Evolutionary conservation across 2,113 vertebrate species (phyloP).

Genomic region (Notechis scutatus): DNA sequence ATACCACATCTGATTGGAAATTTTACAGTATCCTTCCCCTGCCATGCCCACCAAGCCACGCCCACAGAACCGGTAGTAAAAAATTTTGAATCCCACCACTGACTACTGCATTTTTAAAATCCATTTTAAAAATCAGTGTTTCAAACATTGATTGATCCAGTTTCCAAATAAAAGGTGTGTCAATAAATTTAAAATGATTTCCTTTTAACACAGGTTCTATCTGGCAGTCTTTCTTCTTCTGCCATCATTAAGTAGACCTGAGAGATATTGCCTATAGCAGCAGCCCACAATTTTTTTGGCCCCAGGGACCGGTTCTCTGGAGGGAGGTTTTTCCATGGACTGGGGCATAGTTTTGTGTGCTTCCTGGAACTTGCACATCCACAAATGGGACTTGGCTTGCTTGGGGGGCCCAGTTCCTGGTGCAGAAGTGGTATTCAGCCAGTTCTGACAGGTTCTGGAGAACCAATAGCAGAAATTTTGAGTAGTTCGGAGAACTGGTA

Average conservation of each 20-base stretch:
- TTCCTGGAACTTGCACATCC: too few relatives aligned
- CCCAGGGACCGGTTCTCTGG: not conserved
- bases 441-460: too few relatives aligned
- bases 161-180: not conserved
- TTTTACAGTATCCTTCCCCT: too few relatives aligned
- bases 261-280: not conserved
- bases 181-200: not conserved
- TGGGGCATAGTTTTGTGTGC: not conserved
- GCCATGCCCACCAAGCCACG: too few relatives aligned
- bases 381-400: not conserved
- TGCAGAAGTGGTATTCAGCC: too few relatives aligned
- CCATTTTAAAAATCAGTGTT: not conserved
- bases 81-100: too few relatives aligned
- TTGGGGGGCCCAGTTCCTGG: not conserved
- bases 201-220: not conserved
- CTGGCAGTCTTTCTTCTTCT: not conserved
- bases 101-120: not conserved
- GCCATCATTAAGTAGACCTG: not conserved
- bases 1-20: too few relatives aligned
- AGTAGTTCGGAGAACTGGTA: too few relatives aligned
- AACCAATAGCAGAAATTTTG: too few relatives aligned
- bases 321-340: not conserved
- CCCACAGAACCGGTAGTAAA: too few relatives aligned
- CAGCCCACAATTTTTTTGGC: not conserved
- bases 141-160: not conserved